phyloP scores from a whole-genome alignment of 2,797 vertebrate species.

The Scolopax rusticola region DNA sequence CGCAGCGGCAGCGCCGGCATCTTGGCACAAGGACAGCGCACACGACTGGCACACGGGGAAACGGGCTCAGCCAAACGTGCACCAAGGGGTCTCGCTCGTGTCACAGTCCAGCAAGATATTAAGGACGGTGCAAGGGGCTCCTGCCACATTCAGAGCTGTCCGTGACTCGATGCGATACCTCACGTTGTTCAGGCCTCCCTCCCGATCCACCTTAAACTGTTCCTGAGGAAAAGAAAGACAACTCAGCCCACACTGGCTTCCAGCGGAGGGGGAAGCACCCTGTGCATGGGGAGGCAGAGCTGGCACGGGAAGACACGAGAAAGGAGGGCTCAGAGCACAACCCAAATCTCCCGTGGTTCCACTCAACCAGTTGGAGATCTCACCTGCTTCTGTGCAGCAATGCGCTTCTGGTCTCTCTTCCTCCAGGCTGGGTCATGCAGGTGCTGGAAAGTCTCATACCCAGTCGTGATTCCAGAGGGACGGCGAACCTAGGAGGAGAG shows the following conservation, averaged over 20 bases:
- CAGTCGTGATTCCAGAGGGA: constrained; percentile 91
- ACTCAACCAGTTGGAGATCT: background rate
- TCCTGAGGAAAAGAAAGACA: constrained; percentile 80
- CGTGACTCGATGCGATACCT: constrained; percentile 89
- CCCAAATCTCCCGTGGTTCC: rapidly evolving
- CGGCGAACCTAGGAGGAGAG: constrained; percentile 85
- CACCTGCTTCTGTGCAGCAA: constrained; percentile 95
- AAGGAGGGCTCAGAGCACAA: background rate
- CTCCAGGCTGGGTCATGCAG: constrained; percentile 96
- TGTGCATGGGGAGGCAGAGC: background rate
- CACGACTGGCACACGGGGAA: background rate
- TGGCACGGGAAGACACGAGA: background rate
- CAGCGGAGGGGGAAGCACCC: background rate
- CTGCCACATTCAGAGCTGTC: constrained; percentile 86
- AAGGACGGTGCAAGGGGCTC: constrained; percentile 91
- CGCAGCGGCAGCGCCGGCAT: background rate
- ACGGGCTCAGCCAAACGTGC: constrained; percentile 82
- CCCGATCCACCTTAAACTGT: constrained; percentile 95
- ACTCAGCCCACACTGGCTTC: background rate
- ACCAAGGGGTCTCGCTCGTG: constrained; percentile 91
- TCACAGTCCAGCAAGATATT: constrained; percentile 91
- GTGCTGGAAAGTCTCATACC: constrained; percentile 93
- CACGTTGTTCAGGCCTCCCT: constrained; percentile 91
- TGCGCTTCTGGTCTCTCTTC: constrained; percentile 95
- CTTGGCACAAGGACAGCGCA: constrained; percentile 4